Evolutionary conservation across 2,113 vertebrate species (phyloP).

Genomic region (Silurus glanis): DNA sequence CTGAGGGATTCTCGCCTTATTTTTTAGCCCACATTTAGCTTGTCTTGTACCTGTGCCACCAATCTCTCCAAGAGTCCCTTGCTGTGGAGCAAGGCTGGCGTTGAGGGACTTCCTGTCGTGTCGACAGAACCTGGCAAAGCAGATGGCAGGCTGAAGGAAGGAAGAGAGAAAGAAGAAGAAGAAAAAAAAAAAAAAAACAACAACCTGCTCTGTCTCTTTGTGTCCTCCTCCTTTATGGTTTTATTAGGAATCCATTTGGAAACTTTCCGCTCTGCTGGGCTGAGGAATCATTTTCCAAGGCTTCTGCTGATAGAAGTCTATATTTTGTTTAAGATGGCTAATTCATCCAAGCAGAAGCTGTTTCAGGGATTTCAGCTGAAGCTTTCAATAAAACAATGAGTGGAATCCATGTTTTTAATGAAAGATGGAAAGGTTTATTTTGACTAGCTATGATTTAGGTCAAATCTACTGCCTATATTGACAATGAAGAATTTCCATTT

Average conservation of each 20-base stretch:
- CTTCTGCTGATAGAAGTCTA: background rate
- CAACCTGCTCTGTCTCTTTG: background rate
- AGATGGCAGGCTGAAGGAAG: conserved; percentile 60
- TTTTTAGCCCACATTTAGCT: conserved; percentile 63
- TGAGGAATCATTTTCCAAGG: background rate
- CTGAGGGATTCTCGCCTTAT: conserved; percentile 33
- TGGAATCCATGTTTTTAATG: background rate
- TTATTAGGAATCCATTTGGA: background rate
- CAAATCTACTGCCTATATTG: too few relatives aligned
- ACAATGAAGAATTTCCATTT: background rate
- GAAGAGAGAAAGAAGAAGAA: conserved; percentile 2
- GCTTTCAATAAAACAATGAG: background rate
- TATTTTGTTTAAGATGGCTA: background rate
- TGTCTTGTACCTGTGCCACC: conserved; percentile 43
- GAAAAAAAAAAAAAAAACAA: too few relatives aligned
- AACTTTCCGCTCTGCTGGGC: background rate
- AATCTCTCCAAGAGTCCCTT: conserved; percentile 55
- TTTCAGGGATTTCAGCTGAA: background rate
- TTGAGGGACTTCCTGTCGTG: conserved; percentile 53
- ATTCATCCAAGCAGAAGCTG: background rate
- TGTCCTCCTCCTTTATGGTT: background rate
- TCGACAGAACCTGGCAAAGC: conserved; percentile 56
- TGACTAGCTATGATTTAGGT: background rate
- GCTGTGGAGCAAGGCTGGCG: conserved; percentile 55
- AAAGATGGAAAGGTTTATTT: background rate